Base-by-base conservation (phyloP, 2,797 vertebrate species). In the Chloroceryle amazona region DNA sequence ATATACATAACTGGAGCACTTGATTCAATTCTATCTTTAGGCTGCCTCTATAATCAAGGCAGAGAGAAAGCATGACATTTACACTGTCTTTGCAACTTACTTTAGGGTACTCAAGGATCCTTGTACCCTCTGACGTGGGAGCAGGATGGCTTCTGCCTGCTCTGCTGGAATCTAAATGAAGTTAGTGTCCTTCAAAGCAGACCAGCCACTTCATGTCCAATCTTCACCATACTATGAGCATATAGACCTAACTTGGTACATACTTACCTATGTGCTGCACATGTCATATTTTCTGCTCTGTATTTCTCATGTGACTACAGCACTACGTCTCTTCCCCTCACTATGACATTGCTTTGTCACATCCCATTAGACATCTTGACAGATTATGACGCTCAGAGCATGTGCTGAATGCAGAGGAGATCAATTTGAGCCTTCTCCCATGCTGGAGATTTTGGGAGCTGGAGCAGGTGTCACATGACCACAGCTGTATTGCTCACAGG, bases 321-420 rank as follows among this genome's bases (percentile, higher is more conserved):
- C 18, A 84, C 21, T 66, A 19, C 18, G 26, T 20, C 58, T 26
- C 41, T 54, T 44, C 42, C 26, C 3, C 14, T 72, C n/a, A 41
- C 35, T 6, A 10, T 51, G 42, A 37, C 39, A n/a, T 61, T 29
- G 12, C 22, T 29, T 73, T 87, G 22, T 44, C 44, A 33, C 41
- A 41, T 79, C 33, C 10, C 13, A 11, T 68, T 75, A 85, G 55
- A 89, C 13, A 29, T 16, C 10, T 8, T 15, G 44, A 60, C 8
- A 35, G 19, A 44, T 12, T 3, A 6, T 1, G 6, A 31, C 26
- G 39, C 37, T 61, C n/a, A 66, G 31, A 62, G 20, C 1, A 21
- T 20, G 26, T 23, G 9, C 37, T 33, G 46, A 80, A 54, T 33
- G 18, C 42, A 71, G 49, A 78, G 14, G 0, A 0, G 5, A 31